A percentile compares a stretch with the other conserved stretches of the same genome.
Evolutionary conservation across 1,140 invertebrate species (phyloP).

Genomic region (Leptopilina clavipes): DNA sequence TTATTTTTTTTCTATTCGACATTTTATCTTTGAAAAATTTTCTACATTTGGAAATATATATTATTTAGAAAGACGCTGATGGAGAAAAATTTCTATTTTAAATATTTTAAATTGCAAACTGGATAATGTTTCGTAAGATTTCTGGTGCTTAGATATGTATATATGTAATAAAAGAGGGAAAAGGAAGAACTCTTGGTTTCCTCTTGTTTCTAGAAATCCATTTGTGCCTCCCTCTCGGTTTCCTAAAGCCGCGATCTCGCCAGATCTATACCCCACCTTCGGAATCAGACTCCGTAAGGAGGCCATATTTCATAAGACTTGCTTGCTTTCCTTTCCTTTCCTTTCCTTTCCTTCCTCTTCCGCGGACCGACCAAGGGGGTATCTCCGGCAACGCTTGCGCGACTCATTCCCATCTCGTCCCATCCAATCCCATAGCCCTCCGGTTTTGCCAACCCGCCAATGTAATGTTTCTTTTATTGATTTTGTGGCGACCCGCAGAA

Average conservation of each 20-base stretch:
- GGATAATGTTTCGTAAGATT: background rate
- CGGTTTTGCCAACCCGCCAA: conserved; percentile 69
- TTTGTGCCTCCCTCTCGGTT: conserved; percentile 49
- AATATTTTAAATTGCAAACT: conserved; percentile 3
- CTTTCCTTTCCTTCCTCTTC: conserved; percentile 58
- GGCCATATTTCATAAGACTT: conserved; percentile 73
- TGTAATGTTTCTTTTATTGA: conserved; percentile 77
- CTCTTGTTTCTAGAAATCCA: conserved; percentile 34
- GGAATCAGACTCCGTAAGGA: conserved; percentile 66
- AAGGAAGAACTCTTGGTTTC: conserved; percentile 26
- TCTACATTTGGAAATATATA: too few relatives aligned
- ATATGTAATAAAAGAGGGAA: background rate
- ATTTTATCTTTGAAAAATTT: too few relatives aligned
- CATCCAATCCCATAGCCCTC: conserved; percentile 70
- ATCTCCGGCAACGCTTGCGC: conserved; percentile 71
- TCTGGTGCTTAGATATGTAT: background rate
- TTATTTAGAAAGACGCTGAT: too few relatives aligned
- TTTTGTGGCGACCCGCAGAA: conserved; percentile 72
- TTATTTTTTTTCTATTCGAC: too few relatives aligned
- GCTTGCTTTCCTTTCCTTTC: conserved; percentile 62
- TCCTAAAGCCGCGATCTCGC: conserved; percentile 46
- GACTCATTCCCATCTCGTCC: conserved; percentile 70
- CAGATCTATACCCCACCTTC: conserved; percentile 49
- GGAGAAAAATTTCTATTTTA: conserved; percentile 7
- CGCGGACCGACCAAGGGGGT: conserved; percentile 52